Base-by-base conservation (phyloP, 2,888 invertebrate genomes). In the Acleris literana region DNA sequence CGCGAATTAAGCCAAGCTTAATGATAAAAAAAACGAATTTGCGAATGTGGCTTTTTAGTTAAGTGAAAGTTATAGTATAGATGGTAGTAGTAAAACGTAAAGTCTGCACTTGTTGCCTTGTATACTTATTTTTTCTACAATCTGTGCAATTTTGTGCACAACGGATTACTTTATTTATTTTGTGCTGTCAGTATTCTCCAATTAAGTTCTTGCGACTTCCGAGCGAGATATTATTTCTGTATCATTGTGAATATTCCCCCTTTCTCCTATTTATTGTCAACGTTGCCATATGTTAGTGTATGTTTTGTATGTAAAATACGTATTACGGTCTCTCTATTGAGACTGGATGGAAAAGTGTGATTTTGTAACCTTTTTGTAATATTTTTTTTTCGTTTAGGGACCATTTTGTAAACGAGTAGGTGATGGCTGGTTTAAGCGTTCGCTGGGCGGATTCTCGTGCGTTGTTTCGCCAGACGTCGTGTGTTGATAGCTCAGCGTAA, bases 61-160 rank as follows among this genome's bases (percentile, higher is more conserved):
- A 83, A 86, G 81, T 80, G 76, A 78, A 83, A 84, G 80, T 79
- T 84, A 87, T 89, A 90, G 85, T 84, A 87, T 89, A 90, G 85
- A 81, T 79, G 79, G 81, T 89, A 88, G 89, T 88, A 86, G 85
- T 87, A 87, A 84, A 92, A 90, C 90, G 84, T 88, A 84, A 92
- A 92, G 92, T 92, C 92, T 92, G 92, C 92, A 92, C 92, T 88
- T 81, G 92, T 88, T 92, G 92, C 92, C 92, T 92, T 92, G 92
- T 90, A 90, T 84, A 84, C 81, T 84, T 85, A 83, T 86, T 90
- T 85, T 85, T 88, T 88, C 82, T 85, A 88, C 83, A 82, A 83
- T 79, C 77, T 79, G 86, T 86, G 89, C 87, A 80, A 79, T 78
- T 83, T 82, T 82, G 75, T 79, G 82, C 84, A 84, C 83, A 78